These are phyloP conservation scores for Erebia palarica DNA, from an alignment of 2,888 invertebrate genomes.

Conservation along the genomic window DNA sequence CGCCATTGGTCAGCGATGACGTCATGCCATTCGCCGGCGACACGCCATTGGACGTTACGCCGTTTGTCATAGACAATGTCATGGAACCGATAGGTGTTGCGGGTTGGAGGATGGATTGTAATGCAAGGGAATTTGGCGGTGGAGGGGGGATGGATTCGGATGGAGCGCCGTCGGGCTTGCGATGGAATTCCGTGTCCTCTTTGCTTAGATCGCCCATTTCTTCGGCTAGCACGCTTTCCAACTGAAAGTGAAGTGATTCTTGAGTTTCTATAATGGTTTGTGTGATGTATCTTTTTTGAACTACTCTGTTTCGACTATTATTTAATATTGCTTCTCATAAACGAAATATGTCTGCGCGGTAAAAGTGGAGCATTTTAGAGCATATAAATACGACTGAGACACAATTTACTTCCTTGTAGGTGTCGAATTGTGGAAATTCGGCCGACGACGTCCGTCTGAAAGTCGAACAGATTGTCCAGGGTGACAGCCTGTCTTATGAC, in stretches of 20 bases:
- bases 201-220: conserved; percentile 73
- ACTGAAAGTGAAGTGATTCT: conserved; percentile 46
- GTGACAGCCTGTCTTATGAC: background rate
- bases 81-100: conserved; percentile 51
- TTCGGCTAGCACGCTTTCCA: conserved; percentile 73
- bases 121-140: conserved; percentile 59
- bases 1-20: conserved; percentile 43
- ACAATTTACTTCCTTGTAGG: too few relatives aligned
- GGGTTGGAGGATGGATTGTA: conserved; percentile 58
- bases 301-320: too few relatives aligned
- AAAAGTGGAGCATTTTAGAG: too few relatives aligned
- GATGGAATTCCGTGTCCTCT: conserved; percentile 64
- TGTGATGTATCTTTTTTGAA: too few relatives aligned
- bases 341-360: too few relatives aligned
- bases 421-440: too few relatives aligned
- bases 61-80: conserved; percentile 49
- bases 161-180: conserved; percentile 75
- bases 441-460: too few relatives aligned
- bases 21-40: conserved; percentile 43
- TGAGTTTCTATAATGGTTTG: background rate
- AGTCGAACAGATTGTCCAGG: background rate
- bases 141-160: conserved; percentile 71
- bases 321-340: too few relatives aligned
- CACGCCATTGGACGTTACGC: conserved; percentile 45
- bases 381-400: too few relatives aligned